Base-by-base conservation (phyloP, 2,888 invertebrate species). In the Syrphus vitripennis region DNA sequence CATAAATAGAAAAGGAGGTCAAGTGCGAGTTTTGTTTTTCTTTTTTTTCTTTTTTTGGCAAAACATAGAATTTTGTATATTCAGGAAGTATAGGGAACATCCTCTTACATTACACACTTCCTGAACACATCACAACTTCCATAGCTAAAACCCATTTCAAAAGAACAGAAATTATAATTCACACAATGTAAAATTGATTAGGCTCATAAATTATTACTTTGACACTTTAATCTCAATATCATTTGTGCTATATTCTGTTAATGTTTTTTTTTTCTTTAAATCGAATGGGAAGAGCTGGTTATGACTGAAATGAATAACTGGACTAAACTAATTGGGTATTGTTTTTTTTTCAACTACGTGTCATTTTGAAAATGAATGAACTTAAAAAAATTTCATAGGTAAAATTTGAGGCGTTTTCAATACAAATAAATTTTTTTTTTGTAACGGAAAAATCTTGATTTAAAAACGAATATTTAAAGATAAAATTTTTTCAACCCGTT, bases 131-230 rank as follows among this genome's bases (percentile, higher is more conserved):
- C n/a, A n/a, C n/a, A n/a, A n/a, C n/a, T n/a, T n/a, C n/a, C n/a
- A 24, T 2, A 55, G 5, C 14, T 3, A 5, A 31, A 29, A 19
- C 16, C 31, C 4, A 37, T 59, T 42, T 63, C n/a, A 29, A 19
- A 65, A 19, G 29, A 45, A 45, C 16, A 29, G 26, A 63, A 63
- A 63, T 63, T 42, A 63, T 63, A 63, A 63, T 29, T 65, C 45
- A 45, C 26, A 45, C 63, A 16, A 59, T 42, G 57, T 31, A 63
- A 26, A 61, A 63, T 63, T 63, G 63, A 63, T 63, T 63, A 42
- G 42, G 42, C 63, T 61, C n/a, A 42, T 63, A 63, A 42, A 63
- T 63, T 63, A 26, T 42, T 42, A 42, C 34, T 42, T 63, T 63
- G 63, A 45, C 63, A 65, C 19, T 65, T 59, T 59, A 59, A 34